Evolutionary conservation across 1,140 invertebrate genomes (phyloP), one percentile per base, ranked within the genome.

Genomic region (Ceratina japonica): DNA sequence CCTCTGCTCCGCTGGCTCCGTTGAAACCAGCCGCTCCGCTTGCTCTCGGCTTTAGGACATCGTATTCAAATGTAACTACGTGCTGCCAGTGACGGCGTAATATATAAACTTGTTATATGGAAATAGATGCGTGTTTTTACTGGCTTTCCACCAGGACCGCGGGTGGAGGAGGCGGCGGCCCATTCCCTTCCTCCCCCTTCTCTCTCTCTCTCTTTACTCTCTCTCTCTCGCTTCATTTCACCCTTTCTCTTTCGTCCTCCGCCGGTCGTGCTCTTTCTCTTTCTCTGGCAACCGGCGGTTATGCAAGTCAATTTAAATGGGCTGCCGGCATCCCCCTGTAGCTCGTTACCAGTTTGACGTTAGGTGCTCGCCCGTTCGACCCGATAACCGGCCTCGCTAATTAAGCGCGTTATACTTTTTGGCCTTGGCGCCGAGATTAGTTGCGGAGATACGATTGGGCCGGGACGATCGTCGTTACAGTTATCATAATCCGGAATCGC

Each of bases 51-150:
- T 88, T 88, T 86, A 84, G 91, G 88, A 92, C 90, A 92, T 89
- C 90, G 88, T 91, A 92, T 92, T 91, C 88, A 92, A 91, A 92
- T 92, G 90, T 92, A 92, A 91, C 90, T 90, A 91, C 88, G 88
- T 86, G 87, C 91, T 92, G 91, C 84, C 86, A 84, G 84, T 91
- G 91, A 92, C 91, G 87, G 88, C 86, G 87, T 89, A 91, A 92
- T 91, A 91, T 92, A 91, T 92, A 92, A 92, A 92, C 90, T 90
- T 92, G 91, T 91, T 92, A 91, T 92, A 91, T 92, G 91, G 90
- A 92, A 92, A 92, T 92, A 88, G 91, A 92, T 92, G 90, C 91
- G 85, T 91, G 91, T 92, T 92, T 92, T 92, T 92, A 91, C 88
- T 75, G 87, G 89, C 86, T 88, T 87, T 87, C 87, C 88, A 81